Conservation (phyloP, 2,888 invertebrate genomes). For the Machimus atricapillus region DNA sequence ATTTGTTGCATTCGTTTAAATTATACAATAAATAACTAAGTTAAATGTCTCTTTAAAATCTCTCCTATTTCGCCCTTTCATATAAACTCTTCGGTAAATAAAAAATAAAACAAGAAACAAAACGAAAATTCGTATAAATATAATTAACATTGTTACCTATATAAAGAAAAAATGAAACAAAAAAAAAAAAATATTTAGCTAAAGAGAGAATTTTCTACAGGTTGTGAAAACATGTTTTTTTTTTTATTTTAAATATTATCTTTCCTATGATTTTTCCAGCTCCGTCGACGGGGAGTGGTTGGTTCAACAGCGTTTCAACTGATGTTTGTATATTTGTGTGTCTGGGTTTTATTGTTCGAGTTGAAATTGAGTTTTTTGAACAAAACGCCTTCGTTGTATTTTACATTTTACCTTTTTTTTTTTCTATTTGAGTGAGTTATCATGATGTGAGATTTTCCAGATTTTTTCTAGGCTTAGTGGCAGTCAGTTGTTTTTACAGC, state of each 20-base stretch:
- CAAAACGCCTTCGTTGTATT: not conserved
- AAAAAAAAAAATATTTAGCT: slow-evolving; percentile 29
- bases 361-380: slow-evolving; percentile 21
- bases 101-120: slow-evolving; percentile 11
- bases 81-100: slow-evolving; percentile 13
- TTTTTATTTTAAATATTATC: not conserved
- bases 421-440: slow-evolving; percentile 4
- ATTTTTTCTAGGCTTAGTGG: not conserved
- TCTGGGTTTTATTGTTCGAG: not conserved
- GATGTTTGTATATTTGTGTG: not conserved
- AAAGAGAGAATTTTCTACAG: slow-evolving; percentile 36
- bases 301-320: not conserved
- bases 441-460: slow-evolving; percentile 7
- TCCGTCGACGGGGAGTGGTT: not conserved
- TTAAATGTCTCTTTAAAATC: slow-evolving; percentile 13
- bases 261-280: not conserved
- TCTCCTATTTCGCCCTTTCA: not conserved
- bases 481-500: not conserved
- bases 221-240: not conserved
- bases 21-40: slow-evolving; percentile 23
- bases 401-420: not conserved
- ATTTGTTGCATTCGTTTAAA: slow-evolving; percentile 6
- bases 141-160: not conserved
- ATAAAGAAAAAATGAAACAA: not conserved
- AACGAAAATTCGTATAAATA: slow-evolving; percentile 24